These are phyloP conservation scores for Tipula vernalis DNA, from an alignment of 2,888 invertebrate species.

Conservation along the genomic window DNA sequence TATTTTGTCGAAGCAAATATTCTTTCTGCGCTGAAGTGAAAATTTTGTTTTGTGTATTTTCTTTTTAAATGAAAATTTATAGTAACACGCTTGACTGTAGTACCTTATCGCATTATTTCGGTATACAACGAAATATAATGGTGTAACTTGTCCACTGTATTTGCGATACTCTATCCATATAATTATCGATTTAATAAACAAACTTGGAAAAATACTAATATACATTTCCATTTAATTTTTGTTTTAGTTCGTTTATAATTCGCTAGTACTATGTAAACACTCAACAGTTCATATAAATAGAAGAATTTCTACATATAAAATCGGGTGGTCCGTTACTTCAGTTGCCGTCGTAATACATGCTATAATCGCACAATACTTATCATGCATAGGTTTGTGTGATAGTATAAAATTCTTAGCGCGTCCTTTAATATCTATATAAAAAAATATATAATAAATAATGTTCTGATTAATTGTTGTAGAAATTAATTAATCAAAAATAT, in stretches of 20 bases:
- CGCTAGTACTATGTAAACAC: background rate
- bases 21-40: conserved; percentile 4
- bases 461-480: background rate
- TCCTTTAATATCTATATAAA: background rate
- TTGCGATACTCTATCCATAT: background rate
- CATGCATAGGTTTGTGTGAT: background rate
- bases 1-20: background rate
- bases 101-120: background rate
- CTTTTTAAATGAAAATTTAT: background rate
- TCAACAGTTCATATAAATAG: background rate
- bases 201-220: background rate
- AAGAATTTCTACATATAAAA: background rate
- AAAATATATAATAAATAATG: background rate
- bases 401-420: background rate
- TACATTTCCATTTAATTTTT: background rate
- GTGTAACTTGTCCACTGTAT: background rate
- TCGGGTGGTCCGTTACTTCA: background rate
- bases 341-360: background rate
- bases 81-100: background rate
- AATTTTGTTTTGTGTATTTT: background rate
- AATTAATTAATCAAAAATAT: background rate
- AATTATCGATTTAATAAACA: background rate
- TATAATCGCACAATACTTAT: background rate
- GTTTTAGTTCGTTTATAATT: background rate
- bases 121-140: background rate